Conservation (phyloP, 2,888 invertebrate species). For the Zaprionus bogoriensis region DNA sequence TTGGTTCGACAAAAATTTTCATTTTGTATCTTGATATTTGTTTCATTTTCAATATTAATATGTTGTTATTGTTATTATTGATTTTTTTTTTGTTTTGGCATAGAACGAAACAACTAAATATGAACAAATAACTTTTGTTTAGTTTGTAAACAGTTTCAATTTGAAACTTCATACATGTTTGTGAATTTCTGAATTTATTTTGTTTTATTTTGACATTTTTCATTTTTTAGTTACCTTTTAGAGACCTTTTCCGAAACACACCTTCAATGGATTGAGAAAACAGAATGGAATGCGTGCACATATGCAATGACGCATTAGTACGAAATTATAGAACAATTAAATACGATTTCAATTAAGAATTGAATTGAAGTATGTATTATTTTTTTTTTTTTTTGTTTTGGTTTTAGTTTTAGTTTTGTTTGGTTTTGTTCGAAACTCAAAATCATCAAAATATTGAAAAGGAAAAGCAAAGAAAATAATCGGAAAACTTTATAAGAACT, state of each 20-base stretch:
- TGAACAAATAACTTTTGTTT: constrained; percentile 71
- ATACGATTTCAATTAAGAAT: constrained; percentile 81
- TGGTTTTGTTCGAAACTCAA: constrained; percentile 54
- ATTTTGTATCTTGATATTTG: constrained; percentile 49
- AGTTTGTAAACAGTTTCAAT: constrained; percentile 72
- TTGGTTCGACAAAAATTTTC: constrained; percentile 33
- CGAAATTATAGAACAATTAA: constrained; percentile 83
- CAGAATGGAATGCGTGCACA: constrained; percentile 85
- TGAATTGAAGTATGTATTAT: constrained; percentile 63
- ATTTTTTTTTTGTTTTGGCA: constrained; percentile 46
- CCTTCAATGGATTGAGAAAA: constrained; percentile 86
- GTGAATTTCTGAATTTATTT: constrained; percentile 83
- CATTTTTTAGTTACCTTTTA: constrained; percentile 92
- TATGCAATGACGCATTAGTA: constrained; percentile 84
- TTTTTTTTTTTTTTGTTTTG: constrained; percentile 37
- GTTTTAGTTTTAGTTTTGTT: constrained; percentile 27
- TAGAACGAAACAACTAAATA: constrained; percentile 78
- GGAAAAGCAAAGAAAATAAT: constrained; percentile 33
- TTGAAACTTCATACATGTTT: constrained; percentile 79
- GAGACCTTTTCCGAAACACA: constrained; percentile 98
- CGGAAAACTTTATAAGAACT: constrained; percentile 20
- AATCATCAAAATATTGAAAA: constrained; percentile 32
- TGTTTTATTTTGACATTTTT: constrained; percentile 57
- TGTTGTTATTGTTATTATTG: constrained; percentile 40
- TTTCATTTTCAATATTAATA: constrained; percentile 50